These are phyloP conservation scores for Solea solea DNA, from an alignment of 2,113 vertebrate species.

Conservation along the genomic window DNA sequence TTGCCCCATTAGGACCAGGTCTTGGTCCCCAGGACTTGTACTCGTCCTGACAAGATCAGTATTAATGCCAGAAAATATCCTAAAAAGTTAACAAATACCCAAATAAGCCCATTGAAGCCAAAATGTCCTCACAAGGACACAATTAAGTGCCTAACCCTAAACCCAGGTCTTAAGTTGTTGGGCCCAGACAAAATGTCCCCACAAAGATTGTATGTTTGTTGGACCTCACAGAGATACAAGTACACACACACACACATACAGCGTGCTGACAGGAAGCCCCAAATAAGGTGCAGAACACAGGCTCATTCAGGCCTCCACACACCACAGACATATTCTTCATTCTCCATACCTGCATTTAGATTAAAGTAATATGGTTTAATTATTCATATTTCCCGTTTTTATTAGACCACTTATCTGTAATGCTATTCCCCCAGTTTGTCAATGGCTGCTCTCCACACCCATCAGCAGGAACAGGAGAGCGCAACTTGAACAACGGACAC, in stretches of 20 bases:
- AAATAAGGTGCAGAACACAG: constrained; percentile 10
- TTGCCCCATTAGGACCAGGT: too few species aligned
- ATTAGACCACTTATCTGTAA: constrained; percentile 65
- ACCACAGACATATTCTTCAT: constrained; percentile 20
- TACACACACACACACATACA: constrained; percentile 4
- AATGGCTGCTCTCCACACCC: constrained; percentile 39
- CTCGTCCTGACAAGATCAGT: too few species aligned
- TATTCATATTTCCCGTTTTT: constrained; percentile 72
- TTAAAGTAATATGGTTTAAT: constrained; percentile 71
- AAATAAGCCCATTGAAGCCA: too few species aligned
- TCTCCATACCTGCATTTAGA: constrained; percentile 53
- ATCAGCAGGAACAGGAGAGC: constrained; percentile 36
- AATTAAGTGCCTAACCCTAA: too few species aligned
- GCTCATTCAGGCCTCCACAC: constrained; percentile 20
- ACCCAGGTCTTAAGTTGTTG: too few species aligned
- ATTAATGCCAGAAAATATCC: too few species aligned
- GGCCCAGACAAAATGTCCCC: too few species aligned
- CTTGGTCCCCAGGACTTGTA: too few species aligned
- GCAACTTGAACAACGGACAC: constrained; percentile 57
- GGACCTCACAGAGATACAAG: too few species aligned
- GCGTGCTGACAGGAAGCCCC: constrained; percentile 13
- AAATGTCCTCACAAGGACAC: too few species aligned
- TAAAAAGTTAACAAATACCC: too few species aligned
- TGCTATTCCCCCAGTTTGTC: constrained; percentile 63
- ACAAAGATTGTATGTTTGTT: too few species aligned